Evolutionary conservation across 2,888 invertebrate genomes (phyloP), one percentile per base, ranked within the genome.

Genomic region (Orchesella flavescens): DNA sequence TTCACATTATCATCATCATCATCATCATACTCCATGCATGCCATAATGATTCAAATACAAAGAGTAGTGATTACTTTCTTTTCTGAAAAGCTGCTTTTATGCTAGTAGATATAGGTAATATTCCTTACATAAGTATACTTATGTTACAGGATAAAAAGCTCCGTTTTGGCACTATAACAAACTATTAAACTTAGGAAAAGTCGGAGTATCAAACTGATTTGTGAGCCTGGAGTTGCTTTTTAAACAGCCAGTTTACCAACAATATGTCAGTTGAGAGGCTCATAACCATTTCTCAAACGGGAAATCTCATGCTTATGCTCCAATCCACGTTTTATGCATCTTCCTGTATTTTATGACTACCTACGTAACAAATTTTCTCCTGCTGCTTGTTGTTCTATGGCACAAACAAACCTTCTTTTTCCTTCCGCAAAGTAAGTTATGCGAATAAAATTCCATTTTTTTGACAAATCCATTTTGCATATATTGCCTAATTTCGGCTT

Each of bases 201-300:
- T 17, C 69, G 46, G 49, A 63, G 74, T 74, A 69, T 68, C 74
- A 74, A 74, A 81, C 81, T 81, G 81, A 81, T 81, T 81, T 81
- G 81, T 81, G 81, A 59, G 61, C 68, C 68, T 68, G 43, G 66
- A 72, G 59, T 74, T 59, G 63, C 72, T 74, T 81, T 81, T 81
- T 74, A 81, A 77, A 66, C 74, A 74, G 68, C 74, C 74, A 81
- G 81, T 74, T 81, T 81, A 81, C 81, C 81, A 69, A 82, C 74
- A 82, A 82, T 75, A 75, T 82, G 81, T 82, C 74, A 82, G 61
- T 75, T 63, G 81, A 75, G 68, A 75, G 81, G 81, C 68, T 82
- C 81, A 82, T 82, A 82, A 82, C 75, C 74, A 82, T 82, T 82
- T 82, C 61, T 82, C 81, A 82, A 75, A 75, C 44, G 53, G 43